Evolutionary conservation across 2,888 invertebrate species (phyloP), one percentile per base, ranked within the genome.

Genomic region (Xestia xanthographa): DNA sequence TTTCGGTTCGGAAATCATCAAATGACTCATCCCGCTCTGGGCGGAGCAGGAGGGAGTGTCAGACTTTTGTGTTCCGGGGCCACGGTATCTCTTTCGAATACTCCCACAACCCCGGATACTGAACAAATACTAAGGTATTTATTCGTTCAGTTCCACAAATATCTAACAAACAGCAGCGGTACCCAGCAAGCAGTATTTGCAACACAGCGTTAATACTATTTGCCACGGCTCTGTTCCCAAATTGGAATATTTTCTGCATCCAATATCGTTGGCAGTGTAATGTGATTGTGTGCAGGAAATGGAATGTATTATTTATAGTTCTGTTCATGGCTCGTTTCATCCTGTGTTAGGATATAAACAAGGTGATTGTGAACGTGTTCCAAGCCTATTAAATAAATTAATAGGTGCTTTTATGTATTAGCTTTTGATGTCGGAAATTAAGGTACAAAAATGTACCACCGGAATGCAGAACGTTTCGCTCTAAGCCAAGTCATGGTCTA

Each of bases 201-300:
- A 67, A 53, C 26, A 77, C 20, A 38, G 26, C n/a, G 26, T 67
- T 58, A 68, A 63, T 56, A 68, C 48, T 14, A 66, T 72, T 72
- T n/a, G 38, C 11, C 43, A 45, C 38, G 43, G 43, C 26, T 62
- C 29, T 48, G 66, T 26, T 63, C 45, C 53, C 22, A 50, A 79
- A 72, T 78, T 66, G 72, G 34, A 79, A 78, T 66, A 79, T 72
- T 72, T 66, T 77, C 79, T 79, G 79, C 79, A 62, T 72, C 79
- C 50, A 79, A 72, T 72, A 66, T 53, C 60, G 79, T 72, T 78
- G 77, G 60, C 78, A 53, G 43, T 0, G 50, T 72, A 79, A 78
- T 79, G 72, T 53, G 72, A 79, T 72, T 78, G 66, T 79, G 29
- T 53, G 34, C 72, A 72, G 79, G 72, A 79, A 78, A 78, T 78